Evolutionary conservation across 2,113 vertebrate genomes (phyloP).

Genomic region (Condylura cristata): DNA sequence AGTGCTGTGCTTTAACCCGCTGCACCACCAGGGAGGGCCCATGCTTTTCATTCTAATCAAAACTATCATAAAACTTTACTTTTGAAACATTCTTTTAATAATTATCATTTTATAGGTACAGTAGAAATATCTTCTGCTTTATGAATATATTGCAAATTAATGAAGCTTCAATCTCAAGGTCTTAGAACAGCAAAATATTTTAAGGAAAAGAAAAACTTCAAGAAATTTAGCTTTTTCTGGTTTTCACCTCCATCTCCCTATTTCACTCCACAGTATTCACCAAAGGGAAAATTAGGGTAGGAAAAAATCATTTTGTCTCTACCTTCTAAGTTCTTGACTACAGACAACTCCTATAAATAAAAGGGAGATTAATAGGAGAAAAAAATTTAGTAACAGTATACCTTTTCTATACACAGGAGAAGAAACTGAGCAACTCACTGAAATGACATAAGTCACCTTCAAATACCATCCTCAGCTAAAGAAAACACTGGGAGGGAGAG

Average conservation of each 20-base stretch:
- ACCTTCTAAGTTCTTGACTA: not conserved
- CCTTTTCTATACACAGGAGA: not conserved
- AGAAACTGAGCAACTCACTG: not conserved
- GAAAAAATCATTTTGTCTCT: not conserved
- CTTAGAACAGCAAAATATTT: conserved; percentile 20
- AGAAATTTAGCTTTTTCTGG: conserved; percentile 25
- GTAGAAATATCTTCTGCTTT: not conserved
- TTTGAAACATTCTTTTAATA: not conserved
- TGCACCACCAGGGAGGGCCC: too few relatives aligned
- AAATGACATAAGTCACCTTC: not conserved
- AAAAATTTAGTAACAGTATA: not conserved
- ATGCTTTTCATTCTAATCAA: too few relatives aligned
- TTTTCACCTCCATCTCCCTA: conserved; percentile 12
- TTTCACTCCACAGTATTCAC: not conserved
- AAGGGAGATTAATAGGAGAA: not conserved
- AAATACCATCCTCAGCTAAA: not conserved
- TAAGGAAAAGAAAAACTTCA: not conserved
- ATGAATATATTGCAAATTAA: conserved; percentile 43
- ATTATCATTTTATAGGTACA: not conserved
- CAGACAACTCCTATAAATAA: not conserved
- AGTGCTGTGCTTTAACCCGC: too few relatives aligned
- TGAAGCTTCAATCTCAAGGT: not conserved
- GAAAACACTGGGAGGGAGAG: not conserved
- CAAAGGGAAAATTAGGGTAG: not conserved
- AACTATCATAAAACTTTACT: too few relatives aligned